phyloP scores from a whole-genome alignment of 2,797 vertebrate species.

The Calcarius lapponicus region DNA sequence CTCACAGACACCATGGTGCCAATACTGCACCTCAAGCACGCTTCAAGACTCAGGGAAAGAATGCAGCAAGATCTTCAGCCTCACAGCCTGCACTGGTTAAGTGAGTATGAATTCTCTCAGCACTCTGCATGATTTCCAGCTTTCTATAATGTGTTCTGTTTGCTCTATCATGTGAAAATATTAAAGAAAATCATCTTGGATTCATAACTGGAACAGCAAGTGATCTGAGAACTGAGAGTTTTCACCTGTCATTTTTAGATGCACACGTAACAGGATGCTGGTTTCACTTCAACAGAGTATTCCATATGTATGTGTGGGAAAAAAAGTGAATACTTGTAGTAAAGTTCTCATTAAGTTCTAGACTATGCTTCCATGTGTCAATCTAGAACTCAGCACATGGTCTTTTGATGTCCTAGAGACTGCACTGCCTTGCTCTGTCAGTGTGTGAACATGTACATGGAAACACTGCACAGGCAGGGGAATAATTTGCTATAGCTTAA shows the following conservation, averaged over 20 bases:
- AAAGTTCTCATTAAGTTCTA: not conserved
- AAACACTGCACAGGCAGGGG: not conserved
- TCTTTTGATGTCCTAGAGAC: not conserved
- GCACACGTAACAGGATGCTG: not conserved
- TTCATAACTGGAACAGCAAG: not conserved
- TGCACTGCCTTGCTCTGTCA: not conserved
- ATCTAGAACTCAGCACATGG: not conserved
- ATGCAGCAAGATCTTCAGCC: not conserved
- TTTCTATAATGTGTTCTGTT: not conserved
- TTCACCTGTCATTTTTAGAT: not conserved
- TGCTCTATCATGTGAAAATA: not conserved
- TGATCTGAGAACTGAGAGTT: not conserved
- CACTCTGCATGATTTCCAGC: not conserved
- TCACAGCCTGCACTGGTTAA: not conserved
- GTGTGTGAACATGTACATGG: not conserved
- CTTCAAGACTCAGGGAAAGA: not conserved
- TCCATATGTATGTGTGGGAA: not conserved
- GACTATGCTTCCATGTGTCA: not conserved
- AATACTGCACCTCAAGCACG: not conserved
- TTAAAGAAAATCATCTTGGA: not conserved
- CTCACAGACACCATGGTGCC: not conserved
- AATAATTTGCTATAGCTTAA: slow-evolving; percentile 34
- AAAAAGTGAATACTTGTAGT: not conserved
- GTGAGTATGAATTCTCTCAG: not conserved
- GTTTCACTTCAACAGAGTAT: not conserved